These are phyloP conservation scores for Corythaeola cristata DNA, from an alignment of 2,113 vertebrate species.

Conservation along the genomic window DNA sequence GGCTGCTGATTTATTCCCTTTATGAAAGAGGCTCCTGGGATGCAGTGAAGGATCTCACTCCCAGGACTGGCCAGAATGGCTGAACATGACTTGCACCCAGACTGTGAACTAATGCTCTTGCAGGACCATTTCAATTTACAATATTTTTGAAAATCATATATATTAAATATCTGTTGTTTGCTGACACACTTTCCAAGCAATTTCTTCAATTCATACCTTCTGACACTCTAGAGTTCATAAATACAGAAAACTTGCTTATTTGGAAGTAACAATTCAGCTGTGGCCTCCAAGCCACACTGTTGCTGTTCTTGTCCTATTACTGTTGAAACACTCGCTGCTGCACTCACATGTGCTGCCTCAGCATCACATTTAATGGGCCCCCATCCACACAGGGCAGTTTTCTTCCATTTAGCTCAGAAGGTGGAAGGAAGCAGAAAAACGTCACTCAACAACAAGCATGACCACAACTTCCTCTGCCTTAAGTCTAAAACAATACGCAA, in stretches of 20 bases:
- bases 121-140: neutral
- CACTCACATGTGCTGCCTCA: neutral
- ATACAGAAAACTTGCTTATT: neutral
- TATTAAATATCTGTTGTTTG: neutral
- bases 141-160: neutral
- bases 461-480: constrained; percentile 9
- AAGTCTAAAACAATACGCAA: neutral
- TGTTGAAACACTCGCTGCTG: neutral
- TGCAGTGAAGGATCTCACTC: neutral
- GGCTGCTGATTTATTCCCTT: neutral
- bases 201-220: neutral
- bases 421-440: neutral
- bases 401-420: neutral
- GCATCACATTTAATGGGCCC: neutral
- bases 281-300: neutral
- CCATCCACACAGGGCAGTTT: neutral
- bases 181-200: neutral
- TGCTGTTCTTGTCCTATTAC: neutral
- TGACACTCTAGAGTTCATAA: neutral
- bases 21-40: neutral
- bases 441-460: neutral
- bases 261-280: neutral
- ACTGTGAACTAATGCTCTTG: neutral
- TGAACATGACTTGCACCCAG: neutral
- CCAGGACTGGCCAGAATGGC: neutral